A percentile compares a stretch with the other conserved stretches of the same genome.
Conservation (phyloP, 64 coral and sea anemone genomes). For the Montipora foliosa region DNA sequence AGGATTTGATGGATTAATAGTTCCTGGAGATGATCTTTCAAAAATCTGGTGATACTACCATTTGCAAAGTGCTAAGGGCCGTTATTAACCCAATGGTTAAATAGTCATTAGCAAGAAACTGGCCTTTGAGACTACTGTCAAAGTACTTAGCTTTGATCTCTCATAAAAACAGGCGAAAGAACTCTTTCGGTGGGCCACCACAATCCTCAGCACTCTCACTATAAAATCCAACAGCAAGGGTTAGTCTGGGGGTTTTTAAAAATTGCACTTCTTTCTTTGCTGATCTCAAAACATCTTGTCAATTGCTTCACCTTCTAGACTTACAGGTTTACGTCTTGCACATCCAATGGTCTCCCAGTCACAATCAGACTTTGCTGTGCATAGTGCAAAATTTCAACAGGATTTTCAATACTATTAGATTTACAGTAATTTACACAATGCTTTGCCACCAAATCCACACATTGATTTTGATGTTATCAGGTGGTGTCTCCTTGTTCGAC, state of each 20-base stretch:
- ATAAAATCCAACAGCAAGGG: conserved; percentile 59
- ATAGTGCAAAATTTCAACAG: conserved; percentile 46
- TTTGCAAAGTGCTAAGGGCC: conserved; percentile 62
- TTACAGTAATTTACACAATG: conserved; percentile 49
- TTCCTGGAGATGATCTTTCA: conserved; percentile 42
- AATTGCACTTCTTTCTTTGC: conserved; percentile 21
- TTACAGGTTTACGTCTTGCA: not conserved
- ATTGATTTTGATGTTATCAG: not conserved
- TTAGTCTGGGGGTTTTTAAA: not conserved
- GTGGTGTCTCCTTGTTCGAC: not conserved
- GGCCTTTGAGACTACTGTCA: conserved; percentile 2
- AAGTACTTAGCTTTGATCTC: conserved; percentile 69
- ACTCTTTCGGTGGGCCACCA: conserved; percentile 46
- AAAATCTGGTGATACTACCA: conserved; percentile 51
- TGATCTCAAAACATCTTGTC: conserved; percentile 36
- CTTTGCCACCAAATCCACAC: not conserved
- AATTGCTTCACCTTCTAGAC: conserved; percentile 36
- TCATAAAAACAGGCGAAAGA: conserved; percentile 48
- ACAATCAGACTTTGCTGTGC: conserved; percentile 50
- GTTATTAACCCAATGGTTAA: conserved; percentile 46
- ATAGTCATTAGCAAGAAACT: conserved; percentile 39
- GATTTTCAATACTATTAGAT: conserved; percentile 54
- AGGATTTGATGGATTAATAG: conserved; percentile 8
- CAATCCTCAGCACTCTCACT: conserved; percentile 56
- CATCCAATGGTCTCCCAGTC: conserved; percentile 32